A percentile compares a stretch with the other conserved stretches of the same genome.
Conservation (phyloP, 1,140 invertebrate genomes). For the Zaprionus capensis region DNA sequence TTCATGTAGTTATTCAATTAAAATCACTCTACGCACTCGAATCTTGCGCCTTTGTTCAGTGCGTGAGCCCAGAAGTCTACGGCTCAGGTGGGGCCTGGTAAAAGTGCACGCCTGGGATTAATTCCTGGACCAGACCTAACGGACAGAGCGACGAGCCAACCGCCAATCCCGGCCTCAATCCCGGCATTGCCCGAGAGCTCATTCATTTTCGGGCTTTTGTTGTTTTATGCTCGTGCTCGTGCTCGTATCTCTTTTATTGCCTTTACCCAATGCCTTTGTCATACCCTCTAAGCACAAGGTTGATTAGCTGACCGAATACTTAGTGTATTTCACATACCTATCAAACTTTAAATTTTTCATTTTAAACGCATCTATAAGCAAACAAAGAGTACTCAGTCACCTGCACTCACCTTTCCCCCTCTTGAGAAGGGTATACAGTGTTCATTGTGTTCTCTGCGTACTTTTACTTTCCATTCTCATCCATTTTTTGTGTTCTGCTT, state of each 20-base stretch:
- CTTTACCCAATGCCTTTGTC: slow-evolving; percentile 59
- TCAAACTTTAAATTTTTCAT: neutral
- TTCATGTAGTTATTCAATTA: slow-evolving; percentile 75
- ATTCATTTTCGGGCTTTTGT: slow-evolving; percentile 70
- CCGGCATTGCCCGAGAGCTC: slow-evolving; percentile 41
- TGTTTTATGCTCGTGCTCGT: slow-evolving; percentile 45
- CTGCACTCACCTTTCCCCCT: neutral
- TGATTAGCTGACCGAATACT: neutral
- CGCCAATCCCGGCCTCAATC: slow-evolving; percentile 13
- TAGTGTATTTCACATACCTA: neutral
- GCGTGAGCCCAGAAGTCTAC: slow-evolving; percentile 2
- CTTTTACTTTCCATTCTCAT: neutral
- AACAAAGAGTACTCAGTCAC: neutral
- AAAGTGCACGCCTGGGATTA: slow-evolving; percentile 75
- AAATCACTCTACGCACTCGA: slow-evolving; percentile 51
- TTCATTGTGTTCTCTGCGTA: neutral
- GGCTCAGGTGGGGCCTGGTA: slow-evolving; percentile 28
- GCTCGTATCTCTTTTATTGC: slow-evolving; percentile 61
- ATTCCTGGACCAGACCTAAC: slow-evolving; percentile 40
- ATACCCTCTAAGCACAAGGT: slow-evolving; percentile 19
- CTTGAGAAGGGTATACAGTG: slow-evolving; percentile 1
- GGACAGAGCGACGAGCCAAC: neutral
- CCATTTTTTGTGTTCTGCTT: slow-evolving; percentile 33
- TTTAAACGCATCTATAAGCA: neutral
- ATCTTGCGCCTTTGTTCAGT: slow-evolving; percentile 1